Percentiles rank a stretch among this genome's conserved stretches.
phyloP scores from a whole-genome alignment of 2,113 vertebrate species.

The Mus pahari region DNA sequence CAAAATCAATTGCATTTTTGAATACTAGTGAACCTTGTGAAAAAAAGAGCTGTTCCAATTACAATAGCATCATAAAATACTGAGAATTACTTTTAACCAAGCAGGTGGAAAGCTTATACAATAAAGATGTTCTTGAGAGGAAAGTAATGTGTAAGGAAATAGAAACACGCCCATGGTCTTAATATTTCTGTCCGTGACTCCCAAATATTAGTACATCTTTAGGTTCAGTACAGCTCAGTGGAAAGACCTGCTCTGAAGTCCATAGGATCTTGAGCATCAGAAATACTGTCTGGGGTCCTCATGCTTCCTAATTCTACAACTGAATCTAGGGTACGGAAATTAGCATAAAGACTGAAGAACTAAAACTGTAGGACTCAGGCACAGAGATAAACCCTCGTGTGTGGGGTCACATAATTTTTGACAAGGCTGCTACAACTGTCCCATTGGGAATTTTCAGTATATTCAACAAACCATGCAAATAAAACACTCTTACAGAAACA shows the following conservation, averaged over 20 bases:
- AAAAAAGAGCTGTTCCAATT: background rate
- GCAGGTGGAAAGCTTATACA: background rate
- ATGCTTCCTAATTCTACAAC: background rate
- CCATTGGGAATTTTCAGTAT: background rate
- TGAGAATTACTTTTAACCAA: background rate
- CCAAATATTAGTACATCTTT: background rate
- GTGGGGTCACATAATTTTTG: background rate
- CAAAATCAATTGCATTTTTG: background rate
- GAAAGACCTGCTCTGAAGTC: background rate
- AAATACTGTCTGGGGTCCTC: background rate
- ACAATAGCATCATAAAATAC: background rate
- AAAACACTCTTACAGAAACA: background rate
- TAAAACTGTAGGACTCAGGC: background rate
- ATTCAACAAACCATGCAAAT: background rate
- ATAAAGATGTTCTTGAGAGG: background rate
- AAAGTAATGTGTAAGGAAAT: background rate
- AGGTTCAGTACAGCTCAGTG: background rate
- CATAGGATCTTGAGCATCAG: background rate
- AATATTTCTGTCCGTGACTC: background rate
- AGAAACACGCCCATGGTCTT: background rate
- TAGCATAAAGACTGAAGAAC: background rate
- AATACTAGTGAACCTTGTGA: background rate
- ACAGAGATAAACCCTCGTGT: background rate
- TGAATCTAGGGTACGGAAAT: background rate
- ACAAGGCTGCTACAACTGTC: background rate